phyloP scores from a whole-genome alignment of 2,113 vertebrate species.

The Stomatorhinus ivindoensis region DNA sequence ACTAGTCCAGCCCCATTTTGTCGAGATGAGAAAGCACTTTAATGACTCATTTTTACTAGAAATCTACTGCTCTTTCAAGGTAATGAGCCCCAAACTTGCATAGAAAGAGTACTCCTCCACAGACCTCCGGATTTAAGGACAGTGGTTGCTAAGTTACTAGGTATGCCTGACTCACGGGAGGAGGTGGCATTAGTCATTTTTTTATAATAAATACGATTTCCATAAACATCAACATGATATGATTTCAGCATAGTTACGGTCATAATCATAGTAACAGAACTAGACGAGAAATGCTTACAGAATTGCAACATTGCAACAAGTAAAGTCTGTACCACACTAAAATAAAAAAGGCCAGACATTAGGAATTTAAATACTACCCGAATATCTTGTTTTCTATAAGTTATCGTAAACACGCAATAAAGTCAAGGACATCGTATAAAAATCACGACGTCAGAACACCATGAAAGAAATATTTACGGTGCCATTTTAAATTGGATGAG shows the following conservation, averaged over 20 bases:
- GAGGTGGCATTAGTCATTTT: slow-evolving; percentile 1
- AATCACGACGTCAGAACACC: background rate
- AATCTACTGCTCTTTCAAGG: background rate
- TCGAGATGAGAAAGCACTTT: background rate
- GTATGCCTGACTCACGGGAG: background rate
- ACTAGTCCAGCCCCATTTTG: background rate
- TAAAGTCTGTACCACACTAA: background rate
- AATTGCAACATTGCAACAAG: background rate
- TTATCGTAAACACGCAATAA: background rate
- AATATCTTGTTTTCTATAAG: background rate
- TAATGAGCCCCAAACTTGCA: background rate
- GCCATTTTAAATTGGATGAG: background rate
- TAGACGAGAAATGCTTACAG: background rate
- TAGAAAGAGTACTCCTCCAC: background rate
- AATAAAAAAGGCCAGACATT: background rate
- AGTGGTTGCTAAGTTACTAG: slow-evolving; percentile 9
- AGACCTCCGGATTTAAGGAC: background rate
- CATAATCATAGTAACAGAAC: background rate
- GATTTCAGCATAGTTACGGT: background rate
- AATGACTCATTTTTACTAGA: background rate
- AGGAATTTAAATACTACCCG: background rate
- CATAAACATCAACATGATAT: background rate
- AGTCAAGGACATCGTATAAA: background rate
- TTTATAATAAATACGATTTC: slow-evolving; percentile 3
- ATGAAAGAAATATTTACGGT: background rate